Conservation (phyloP, 2,113 vertebrate genomes). For the Nannobrachium achirus region DNA sequence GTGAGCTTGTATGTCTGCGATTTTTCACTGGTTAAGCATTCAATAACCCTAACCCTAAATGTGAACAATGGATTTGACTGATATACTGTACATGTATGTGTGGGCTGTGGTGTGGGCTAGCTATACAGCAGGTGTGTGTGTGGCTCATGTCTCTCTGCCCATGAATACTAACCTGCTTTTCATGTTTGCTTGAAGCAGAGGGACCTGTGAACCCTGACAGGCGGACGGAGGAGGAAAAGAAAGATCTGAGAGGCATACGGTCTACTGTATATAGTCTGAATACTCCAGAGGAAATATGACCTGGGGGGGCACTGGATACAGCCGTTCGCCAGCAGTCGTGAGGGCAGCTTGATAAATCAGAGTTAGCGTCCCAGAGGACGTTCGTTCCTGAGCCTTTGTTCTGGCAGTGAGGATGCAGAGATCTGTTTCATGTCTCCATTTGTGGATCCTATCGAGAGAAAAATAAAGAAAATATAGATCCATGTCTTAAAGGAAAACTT, state of each 20-base stretch:
- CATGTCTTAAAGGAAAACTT: too few species aligned
- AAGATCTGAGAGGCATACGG: conserved; percentile 42
- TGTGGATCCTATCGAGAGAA: conserved; percentile 26
- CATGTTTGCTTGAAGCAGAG: conserved; percentile 22
- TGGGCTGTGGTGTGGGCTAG: too few species aligned
- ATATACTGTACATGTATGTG: too few species aligned
- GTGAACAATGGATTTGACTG: too few species aligned
- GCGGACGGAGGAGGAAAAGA: conserved; percentile 2
- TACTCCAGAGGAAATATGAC: conserved; percentile 41
- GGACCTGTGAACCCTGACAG: conserved; percentile 31
- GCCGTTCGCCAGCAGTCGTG: conserved; percentile 35
- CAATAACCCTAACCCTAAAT: too few species aligned
- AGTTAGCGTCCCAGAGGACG: conserved; percentile 39
- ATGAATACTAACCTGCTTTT: conserved; percentile 50
- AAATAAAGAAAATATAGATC: too few species aligned
- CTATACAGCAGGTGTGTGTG: too few species aligned
- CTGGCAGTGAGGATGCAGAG: conserved; percentile 31
- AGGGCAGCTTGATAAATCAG: conserved; percentile 57
- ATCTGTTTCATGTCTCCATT: conserved; percentile 41
- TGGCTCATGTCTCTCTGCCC: conserved; percentile 61
- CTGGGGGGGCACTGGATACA: conserved; percentile 29
- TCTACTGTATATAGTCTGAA: conserved; percentile 24
- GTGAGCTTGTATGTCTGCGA: too few species aligned
- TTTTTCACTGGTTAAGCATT: too few species aligned
- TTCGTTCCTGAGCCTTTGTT: conserved; percentile 16